Percentiles rank a stretch among this genome's conserved stretches.
phyloP scores from a whole-genome alignment of 2,113 vertebrate genomes.

The Formicarius rufipectus region DNA sequence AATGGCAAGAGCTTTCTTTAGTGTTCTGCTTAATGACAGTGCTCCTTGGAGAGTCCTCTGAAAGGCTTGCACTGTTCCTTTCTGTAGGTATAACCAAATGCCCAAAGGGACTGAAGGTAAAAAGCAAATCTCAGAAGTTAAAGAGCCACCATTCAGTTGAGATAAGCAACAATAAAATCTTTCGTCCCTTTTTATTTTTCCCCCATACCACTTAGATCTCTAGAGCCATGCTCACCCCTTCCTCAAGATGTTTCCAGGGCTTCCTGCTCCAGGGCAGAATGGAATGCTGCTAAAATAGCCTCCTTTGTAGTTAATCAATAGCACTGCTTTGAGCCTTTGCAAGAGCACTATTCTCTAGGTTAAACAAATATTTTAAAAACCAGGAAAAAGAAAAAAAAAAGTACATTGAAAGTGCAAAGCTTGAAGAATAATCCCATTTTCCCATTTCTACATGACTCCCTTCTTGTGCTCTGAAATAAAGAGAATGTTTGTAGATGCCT shows the following conservation, averaged over 20 bases:
- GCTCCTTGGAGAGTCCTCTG: neutral
- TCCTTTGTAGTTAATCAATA: neutral
- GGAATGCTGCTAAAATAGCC: neutral
- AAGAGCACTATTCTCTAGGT: neutral
- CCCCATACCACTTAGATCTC: neutral
- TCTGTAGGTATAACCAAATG: neutral
- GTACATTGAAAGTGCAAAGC: neutral
- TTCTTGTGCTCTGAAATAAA: neutral
- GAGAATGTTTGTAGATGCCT: neutral
- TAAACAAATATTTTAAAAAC: neutral
- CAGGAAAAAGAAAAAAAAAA: neutral
- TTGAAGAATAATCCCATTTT: neutral
- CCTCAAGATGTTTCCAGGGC: neutral
- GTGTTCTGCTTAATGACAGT: neutral
- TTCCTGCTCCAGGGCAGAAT: neutral
- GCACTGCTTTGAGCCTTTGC: neutral
- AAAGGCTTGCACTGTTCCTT: neutral
- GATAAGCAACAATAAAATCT: neutral
- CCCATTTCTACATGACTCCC: neutral
- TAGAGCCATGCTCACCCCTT: neutral
- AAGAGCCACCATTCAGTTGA: neutral
- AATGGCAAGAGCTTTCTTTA: neutral
- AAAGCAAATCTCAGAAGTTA: neutral
- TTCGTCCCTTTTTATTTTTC: neutral
- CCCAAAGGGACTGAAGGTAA: neutral